Evolutionary conservation across 2,888 invertebrate species (phyloP).

Genomic region (Itoplectis maculator): DNA sequence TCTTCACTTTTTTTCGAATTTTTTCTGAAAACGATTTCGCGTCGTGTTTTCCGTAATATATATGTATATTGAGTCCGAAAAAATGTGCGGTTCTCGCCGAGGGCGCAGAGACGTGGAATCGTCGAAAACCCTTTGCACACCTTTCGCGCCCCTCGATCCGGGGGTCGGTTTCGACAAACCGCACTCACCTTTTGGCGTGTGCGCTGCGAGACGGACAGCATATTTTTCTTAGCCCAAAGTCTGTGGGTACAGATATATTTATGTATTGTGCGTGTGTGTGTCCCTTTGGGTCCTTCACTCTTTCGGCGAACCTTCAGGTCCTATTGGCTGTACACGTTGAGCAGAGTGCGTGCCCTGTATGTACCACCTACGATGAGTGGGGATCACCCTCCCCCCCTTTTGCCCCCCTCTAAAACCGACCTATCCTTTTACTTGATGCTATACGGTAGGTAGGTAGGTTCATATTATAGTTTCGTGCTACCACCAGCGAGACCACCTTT

Average conservation of each 20-base stretch:
- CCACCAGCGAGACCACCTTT: slow-evolving; percentile 67
- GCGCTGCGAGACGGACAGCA: neutral
- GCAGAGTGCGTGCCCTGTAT: slow-evolving; percentile 41
- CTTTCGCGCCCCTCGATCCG: slow-evolving; percentile 16
- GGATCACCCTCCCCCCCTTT: neutral
- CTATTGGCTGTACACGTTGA: slow-evolving; percentile 24
- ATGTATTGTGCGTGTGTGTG: slow-evolving; percentile 7
- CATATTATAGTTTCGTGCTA: slow-evolving; percentile 53
- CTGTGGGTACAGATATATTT: neutral
- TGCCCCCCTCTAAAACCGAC: slow-evolving; percentile 17
- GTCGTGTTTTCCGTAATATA: too few relatives aligned
- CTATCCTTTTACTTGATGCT: slow-evolving; percentile 45
- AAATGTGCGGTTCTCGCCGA: too few relatives aligned
- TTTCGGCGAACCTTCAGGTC: slow-evolving; percentile 29
- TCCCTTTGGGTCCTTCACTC: slow-evolving; percentile 43
- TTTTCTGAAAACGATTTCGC: neutral
- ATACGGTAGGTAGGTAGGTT: slow-evolving; percentile 54
- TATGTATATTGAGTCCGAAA: neutral
- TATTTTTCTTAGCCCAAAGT: slow-evolving; percentile 4
- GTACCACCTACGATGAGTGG: slow-evolving; percentile 60
- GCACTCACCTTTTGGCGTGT: slow-evolving; percentile 27
- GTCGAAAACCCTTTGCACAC: slow-evolving; percentile 20
- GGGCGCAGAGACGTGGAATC: neutral
- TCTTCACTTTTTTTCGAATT: too few relatives aligned
- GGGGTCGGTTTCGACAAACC: slow-evolving; percentile 23